Evolutionary conservation across 2,113 vertebrate genomes (phyloP).

Genomic region (Neodontobutis hainanensis): DNA sequence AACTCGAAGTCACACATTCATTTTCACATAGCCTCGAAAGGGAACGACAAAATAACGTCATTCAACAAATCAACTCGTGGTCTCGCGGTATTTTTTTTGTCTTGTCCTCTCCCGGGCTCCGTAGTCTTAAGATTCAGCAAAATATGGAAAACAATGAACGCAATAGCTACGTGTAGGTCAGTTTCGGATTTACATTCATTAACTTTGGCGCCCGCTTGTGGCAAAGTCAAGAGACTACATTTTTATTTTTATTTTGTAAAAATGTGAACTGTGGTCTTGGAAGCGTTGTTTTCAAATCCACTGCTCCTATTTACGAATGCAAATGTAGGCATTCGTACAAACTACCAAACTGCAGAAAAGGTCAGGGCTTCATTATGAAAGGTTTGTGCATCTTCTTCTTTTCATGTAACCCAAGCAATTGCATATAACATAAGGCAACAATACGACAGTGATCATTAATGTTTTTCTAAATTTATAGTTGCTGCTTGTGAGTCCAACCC

Average conservation of each 20-base stretch:
- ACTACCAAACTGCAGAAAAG: conserved; percentile 61
- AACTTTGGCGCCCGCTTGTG: neutral
- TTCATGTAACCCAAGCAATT: too few relatives aligned
- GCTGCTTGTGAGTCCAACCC: conserved; percentile 61
- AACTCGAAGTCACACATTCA: too few relatives aligned
- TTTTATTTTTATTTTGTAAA: conserved; percentile 50
- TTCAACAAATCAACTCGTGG: too few relatives aligned
- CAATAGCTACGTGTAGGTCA: too few relatives aligned
- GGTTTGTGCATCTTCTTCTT: neutral
- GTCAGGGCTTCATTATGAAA: conserved; percentile 31
- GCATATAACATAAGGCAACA: too few relatives aligned
- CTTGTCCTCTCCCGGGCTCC: too few relatives aligned
- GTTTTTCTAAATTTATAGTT: conserved; percentile 22
- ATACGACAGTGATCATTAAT: neutral
- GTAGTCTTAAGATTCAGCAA: too few relatives aligned
- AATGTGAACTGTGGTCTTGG: conserved; percentile 60
- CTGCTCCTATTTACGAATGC: conserved; percentile 64
- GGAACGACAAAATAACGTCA: too few relatives aligned
- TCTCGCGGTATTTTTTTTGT: too few relatives aligned
- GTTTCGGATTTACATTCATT: neutral
- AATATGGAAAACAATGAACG: too few relatives aligned
- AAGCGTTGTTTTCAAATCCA: conserved; percentile 50
- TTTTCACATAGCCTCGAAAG: too few relatives aligned
- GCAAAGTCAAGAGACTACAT: neutral
- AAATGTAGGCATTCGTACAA: conserved; percentile 58